Evolutionary conservation across 1,140 invertebrate genomes (phyloP), one percentile per base, ranked within the genome.

Genomic region (Drosophila serrata): DNA sequence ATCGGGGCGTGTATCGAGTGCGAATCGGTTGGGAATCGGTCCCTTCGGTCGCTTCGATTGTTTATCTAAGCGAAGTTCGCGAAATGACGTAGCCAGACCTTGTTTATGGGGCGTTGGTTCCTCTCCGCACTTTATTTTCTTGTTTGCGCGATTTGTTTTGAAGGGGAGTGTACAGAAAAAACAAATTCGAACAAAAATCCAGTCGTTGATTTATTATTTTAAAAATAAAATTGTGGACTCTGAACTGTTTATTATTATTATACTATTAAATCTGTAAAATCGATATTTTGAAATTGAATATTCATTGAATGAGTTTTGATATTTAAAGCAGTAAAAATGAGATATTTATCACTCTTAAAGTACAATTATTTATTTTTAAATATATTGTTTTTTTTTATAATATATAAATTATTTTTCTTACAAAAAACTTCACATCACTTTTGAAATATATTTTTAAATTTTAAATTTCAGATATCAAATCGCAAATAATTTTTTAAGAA

Each of bases 61-160:
- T 72, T 72, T 72, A 72, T 72, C 65, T 73, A 73, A 72, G 29
- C 56, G 19, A 33, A 58, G 15, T 33, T 43, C 31, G 69, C 40
- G 65, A 55, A 55, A 48, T 59, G 67, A 73, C 69, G 69, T 72
- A 72, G 65, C 42, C 51, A 40, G 65, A 59, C 68, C 68, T 70
- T 73, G 65, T 59, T 73, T 73, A 42, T 73, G 53, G 67, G 68
- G 69, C 53, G 69, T 73, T 73, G 68, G 65, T 70, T 45, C 24
- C 42, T 49, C 19, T 46, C 48, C 42, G 35, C 51, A 37, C 51
- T 37, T 72, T 70, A 37, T 72, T 72, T 72, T 72, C 27, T 46
- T 72, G 39, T 72, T 59, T 55, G 51, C 33, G 42, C 65, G 68
- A 58, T 72, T 57, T 45, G 43, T 31, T n/a, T n/a, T n/a, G 19